Conservation (phyloP, 2,113 vertebrate genomes). For the Cottus gobio region DNA sequence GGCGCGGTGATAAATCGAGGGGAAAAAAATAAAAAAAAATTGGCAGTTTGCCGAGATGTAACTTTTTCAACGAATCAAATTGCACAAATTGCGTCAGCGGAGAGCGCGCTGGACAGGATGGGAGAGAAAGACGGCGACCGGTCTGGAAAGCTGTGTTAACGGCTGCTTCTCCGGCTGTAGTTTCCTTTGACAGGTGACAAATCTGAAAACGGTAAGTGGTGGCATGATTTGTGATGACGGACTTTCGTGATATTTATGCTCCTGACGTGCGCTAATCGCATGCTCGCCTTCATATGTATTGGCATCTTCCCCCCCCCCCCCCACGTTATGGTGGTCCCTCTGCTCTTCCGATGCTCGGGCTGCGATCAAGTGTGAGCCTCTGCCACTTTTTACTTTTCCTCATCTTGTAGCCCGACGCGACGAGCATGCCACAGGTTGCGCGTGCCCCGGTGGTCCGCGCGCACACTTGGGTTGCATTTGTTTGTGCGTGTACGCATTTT, state of each 20-base stretch:
- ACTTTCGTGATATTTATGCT: slow-evolving; percentile 3
- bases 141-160: slow-evolving; percentile 62
- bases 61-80: slow-evolving; percentile 44
- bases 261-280: slow-evolving; percentile 21
- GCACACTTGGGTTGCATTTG: neutral
- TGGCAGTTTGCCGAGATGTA: slow-evolving; percentile 73
- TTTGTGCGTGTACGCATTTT: neutral
- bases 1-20: neutral
- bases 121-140: slow-evolving; percentile 56
- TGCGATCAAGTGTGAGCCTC: slow-evolving; percentile 9
- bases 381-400: slow-evolving; percentile 40
- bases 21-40: slow-evolving; percentile 3
- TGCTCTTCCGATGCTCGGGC: slow-evolving; percentile 25
- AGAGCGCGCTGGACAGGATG: slow-evolving; percentile 58
- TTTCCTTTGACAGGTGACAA: slow-evolving; percentile 48
- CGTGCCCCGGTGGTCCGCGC: neutral
- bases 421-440: slow-evolving; percentile 79
- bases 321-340: neutral
- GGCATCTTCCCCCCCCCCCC: slow-evolving; percentile 43
- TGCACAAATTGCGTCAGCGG: slow-evolving; percentile 20
- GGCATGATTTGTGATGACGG: neutral
- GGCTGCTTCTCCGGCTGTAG: slow-evolving; percentile 43
- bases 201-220: slow-evolving; percentile 71
- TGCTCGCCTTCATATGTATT: slow-evolving; percentile 41
- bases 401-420: slow-evolving; percentile 26